These are phyloP conservation scores for Microctenopoma stevenorrisi DNA, from an alignment of 2,797 vertebrate genomes.

Conservation along the genomic window DNA sequence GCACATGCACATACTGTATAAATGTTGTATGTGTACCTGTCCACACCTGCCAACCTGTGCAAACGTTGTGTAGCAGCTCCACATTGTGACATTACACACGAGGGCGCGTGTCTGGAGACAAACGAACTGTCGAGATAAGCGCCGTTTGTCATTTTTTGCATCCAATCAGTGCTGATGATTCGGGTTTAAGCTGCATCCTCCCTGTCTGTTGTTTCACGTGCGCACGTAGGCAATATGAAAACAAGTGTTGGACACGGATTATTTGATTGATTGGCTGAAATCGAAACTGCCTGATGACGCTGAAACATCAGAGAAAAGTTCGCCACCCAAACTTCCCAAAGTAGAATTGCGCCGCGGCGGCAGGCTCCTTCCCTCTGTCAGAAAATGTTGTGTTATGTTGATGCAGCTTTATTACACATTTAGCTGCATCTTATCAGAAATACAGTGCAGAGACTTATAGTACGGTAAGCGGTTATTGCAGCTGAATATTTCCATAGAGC, in stretches of 20 bases:
- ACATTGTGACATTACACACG: conserved; percentile 27
- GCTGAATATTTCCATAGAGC: too few relatives aligned
- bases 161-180: conserved; percentile 11
- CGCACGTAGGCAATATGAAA: conserved; percentile 35
- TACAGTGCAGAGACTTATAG: too few relatives aligned
- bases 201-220: conserved; percentile 2
- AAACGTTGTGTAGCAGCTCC: conserved; percentile 35
- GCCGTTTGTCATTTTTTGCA: conserved; percentile 21
- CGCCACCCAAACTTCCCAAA: conserved; percentile 4
- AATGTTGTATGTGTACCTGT: conserved; percentile 25
- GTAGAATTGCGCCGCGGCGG: conserved; percentile 31
- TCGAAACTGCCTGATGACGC: conserved; percentile 49
- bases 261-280: conserved; percentile 60
- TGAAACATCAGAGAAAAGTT: conserved; percentile 26
- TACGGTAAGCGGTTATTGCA: too few relatives aligned
- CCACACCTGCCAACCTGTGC: conserved; percentile 45
- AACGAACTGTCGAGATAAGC: not conserved
- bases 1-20: conserved; percentile 20
- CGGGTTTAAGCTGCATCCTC: not conserved
- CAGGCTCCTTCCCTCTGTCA: not conserved
- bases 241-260: conserved; percentile 13
- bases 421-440: not conserved
- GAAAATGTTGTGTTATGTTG: not conserved
- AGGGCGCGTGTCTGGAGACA: not conserved
- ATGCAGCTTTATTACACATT: not conserved